Evolutionary conservation across 2,113 vertebrate species (phyloP), one percentile per base, ranked within the genome.

Genomic region (Macquaria ambigua): DNA sequence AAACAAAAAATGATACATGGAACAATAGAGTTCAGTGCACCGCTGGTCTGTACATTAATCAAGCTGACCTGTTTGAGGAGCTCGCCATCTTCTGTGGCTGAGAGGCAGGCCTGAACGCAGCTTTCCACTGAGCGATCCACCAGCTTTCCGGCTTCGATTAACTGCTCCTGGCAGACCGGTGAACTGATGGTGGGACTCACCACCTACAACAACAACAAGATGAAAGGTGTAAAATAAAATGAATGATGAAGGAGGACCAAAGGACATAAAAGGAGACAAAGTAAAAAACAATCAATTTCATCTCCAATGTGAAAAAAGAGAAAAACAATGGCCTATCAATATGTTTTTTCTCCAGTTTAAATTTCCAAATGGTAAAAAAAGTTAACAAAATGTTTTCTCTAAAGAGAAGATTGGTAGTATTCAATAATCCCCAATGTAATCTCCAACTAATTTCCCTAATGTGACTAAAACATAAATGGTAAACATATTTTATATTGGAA

Each of bases 141-240:
- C 68, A 99, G 96, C 80, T 98, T 98, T 6, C 98, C 98, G 0
- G 98, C 98, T 94, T 99, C 98, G 0, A 99, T 97, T 77, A 99
- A 93, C 94, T 99, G 98, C 64, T 99, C 98, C 96, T 99, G 98
- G 58, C 98, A 99, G 87, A 99, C 98, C 0, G 98, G 98, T 4
- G 98, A 99, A 86, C 98, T 99, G 93, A 99, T 99, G 88, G 98
- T 99, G 53, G 98, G 98, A 81, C 98, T 99, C 84, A 99, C 98
- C 62, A 99, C 98, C 98, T 99, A 88, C 9, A 34, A 61, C n/a
- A 73, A 21, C 2, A 18, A 41, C 11, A 41, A 41, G 18, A 37
- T 11, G 25, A 37, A 39, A 52, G 52, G 20, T 20, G 7, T 1
- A 2, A n/a, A 59, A 16, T 23, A 5, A 5, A 39, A 46, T 0